A percentile compares a stretch with the other conserved stretches of the same genome.
Evolutionary conservation across 2,797 vertebrate species (phyloP).

Genomic region (Melanotaenia trifasciata): DNA sequence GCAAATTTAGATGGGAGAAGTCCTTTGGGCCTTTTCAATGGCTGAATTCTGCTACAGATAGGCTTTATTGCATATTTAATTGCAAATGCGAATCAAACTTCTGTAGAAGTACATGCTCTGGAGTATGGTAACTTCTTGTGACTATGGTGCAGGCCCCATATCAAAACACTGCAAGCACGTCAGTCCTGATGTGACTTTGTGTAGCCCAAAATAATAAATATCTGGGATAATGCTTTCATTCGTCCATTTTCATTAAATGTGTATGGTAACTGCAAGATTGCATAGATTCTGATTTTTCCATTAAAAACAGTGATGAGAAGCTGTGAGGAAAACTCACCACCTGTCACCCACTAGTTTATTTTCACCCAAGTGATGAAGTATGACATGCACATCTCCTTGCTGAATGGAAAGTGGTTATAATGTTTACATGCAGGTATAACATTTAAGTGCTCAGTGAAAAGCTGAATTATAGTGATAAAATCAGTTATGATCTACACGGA

Average conservation of each 20-base stretch:
- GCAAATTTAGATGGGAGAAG: conserved; percentile 51
- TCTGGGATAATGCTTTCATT: conserved; percentile 7
- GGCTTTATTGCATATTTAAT: conserved; percentile 3
- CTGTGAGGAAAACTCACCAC: conserved; percentile 19
- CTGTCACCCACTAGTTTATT: conserved; percentile 37
- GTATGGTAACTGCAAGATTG: conserved; percentile 22
- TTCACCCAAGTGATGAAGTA: conserved; percentile 22
- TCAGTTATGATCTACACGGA: not conserved
- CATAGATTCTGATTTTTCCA: conserved; percentile 19
- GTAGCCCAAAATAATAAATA: conserved; percentile 26
- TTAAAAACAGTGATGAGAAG: conserved; percentile 33
- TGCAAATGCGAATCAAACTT: not conserved
- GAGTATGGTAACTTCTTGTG: not conserved
- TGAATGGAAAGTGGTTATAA: conserved; percentile 18
- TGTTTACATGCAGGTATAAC: conserved; percentile 20
- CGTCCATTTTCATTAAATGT: conserved; percentile 28
- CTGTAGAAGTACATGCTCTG: conserved; percentile 28
- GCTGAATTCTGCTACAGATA: conserved; percentile 27
- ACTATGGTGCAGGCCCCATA: not conserved
- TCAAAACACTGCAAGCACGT: conserved; percentile 32
- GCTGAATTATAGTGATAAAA: conserved; percentile 15
- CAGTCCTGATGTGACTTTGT: conserved; percentile 12
- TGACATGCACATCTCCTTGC: conserved; percentile 17
- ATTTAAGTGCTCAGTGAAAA: conserved; percentile 12
- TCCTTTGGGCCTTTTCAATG: conserved; percentile 21